phyloP scores from a whole-genome alignment of 2,797 vertebrate species.

The Scleropages formosus region DNA sequence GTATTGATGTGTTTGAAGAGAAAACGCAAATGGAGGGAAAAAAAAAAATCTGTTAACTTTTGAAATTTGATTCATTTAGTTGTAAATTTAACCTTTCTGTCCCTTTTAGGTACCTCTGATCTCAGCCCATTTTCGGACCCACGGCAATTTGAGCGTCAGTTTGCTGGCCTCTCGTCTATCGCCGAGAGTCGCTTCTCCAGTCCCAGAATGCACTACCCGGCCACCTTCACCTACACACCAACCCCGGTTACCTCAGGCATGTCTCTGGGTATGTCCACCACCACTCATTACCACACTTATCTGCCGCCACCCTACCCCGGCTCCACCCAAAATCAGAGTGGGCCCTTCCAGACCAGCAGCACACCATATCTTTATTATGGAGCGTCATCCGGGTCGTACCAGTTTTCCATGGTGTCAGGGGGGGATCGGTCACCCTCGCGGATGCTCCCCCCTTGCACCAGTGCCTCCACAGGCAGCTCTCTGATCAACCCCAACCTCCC shows the following conservation, averaged over 20 bases:
- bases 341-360: slow-evolving; percentile 89
- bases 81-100: neutral
- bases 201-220: slow-evolving; percentile 88
- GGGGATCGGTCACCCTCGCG: slow-evolving; percentile 84
- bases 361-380: slow-evolving; percentile 90
- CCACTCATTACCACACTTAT: slow-evolving; percentile 88
- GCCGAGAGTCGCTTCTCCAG: slow-evolving; percentile 85
- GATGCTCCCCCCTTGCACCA: slow-evolving; percentile 84
- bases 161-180: slow-evolving; percentile 84
- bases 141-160: slow-evolving; percentile 71
- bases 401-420: slow-evolving; percentile 85
- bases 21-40: neutral
- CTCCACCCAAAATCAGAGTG: slow-evolving; percentile 87
- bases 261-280: slow-evolving; percentile 75
- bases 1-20: neutral
- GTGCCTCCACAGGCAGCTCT: slow-evolving; percentile 79
- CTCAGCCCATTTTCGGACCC: slow-evolving; percentile 87
- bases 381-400: slow-evolving; percentile 84
- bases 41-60: neutral
- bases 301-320: slow-evolving; percentile 85
- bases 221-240: slow-evolving; percentile 85
- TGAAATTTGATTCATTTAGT: neutral
- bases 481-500: slow-evolving; percentile 83
- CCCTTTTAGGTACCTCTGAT: slow-evolving; percentile 69
- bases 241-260: slow-evolving; percentile 84